Evolutionary conservation across 2,797 vertebrate species (phyloP).

Genomic region (Rhinogobio ventralis): DNA sequence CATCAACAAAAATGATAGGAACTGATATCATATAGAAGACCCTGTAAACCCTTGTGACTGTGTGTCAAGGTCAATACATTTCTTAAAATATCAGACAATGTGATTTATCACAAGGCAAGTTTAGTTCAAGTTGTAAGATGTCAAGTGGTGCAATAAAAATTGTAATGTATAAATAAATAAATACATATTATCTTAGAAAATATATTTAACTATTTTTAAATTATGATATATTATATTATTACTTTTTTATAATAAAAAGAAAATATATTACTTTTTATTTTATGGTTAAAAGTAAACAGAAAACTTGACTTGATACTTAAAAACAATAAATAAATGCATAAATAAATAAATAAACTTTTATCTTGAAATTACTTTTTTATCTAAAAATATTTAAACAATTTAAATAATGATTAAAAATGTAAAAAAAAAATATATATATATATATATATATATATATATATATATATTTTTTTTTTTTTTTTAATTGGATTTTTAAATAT

Average conservation of each 20-base stretch:
- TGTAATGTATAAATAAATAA: neutral
- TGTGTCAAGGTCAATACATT: neutral
- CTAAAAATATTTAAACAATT: neutral
- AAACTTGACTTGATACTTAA: neutral
- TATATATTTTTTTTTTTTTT: no score
- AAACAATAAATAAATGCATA: neutral
- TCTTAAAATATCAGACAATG: neutral
- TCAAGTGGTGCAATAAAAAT: neutral
- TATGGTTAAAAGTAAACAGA: no score
- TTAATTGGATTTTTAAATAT: no score
- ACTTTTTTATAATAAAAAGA: no score
- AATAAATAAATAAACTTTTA: neutral
- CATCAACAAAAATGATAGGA: neutral
- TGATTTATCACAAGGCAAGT: neutral
- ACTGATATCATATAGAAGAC: neutral
- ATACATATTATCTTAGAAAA: neutral
- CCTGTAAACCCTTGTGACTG: neutral
- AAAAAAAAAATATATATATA: neutral
- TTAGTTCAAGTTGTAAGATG: neutral
- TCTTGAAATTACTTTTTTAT: neutral
- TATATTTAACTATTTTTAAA: no score
- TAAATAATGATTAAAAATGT: neutral
- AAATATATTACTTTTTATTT: no score
- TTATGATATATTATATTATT: no score
- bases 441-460: no score